Evolutionary conservation across 2,797 vertebrate species (phyloP).

Genomic region (Pagetopsis macropterus): DNA sequence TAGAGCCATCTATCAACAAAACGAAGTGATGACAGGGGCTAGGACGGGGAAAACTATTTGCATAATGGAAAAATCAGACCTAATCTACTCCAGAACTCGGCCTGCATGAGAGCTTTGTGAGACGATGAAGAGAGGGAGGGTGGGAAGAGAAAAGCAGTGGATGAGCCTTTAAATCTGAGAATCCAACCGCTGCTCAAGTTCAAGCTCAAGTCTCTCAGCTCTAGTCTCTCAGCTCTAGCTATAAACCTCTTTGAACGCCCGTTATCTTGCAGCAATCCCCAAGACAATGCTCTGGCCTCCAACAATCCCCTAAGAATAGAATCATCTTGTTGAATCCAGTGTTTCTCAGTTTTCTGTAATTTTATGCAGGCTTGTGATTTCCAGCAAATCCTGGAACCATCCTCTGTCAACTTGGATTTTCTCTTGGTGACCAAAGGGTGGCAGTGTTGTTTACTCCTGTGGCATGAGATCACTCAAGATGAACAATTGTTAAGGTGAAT

Average conservation of each 20-base stretch:
- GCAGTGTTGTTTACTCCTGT: conserved; percentile 50
- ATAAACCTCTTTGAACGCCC: conserved; percentile 65
- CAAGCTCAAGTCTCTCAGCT: neutral
- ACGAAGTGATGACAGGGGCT: conserved; percentile 39
- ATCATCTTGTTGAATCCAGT: conserved; percentile 8
- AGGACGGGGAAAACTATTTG: conserved; percentile 72
- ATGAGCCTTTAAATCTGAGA: conserved; percentile 65
- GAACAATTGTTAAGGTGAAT: neutral
- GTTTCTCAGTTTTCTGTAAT: conserved; percentile 30
- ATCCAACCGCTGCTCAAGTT: conserved; percentile 47
- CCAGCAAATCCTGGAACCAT: neutral
- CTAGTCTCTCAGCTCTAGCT: conserved; percentile 49
- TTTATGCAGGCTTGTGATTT: neutral
- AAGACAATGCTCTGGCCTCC: conserved; percentile 51
- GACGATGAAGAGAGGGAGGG: conserved; percentile 19
- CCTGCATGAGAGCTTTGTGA: conserved; percentile 34
- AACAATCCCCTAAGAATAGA: conserved; percentile 45
- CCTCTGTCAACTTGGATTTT: conserved; percentile 1
- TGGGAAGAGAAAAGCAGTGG: conserved; percentile 21
- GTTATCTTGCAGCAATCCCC: conserved; percentile 49
- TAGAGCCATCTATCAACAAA: conserved; percentile 54
- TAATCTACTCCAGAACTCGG: conserved; percentile 69
- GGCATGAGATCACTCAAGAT: neutral
- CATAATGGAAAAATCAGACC: conserved; percentile 75
- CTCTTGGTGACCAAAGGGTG: conserved; percentile 58